Percentiles rank a stretch among this genome's conserved stretches.
Evolutionary conservation across 1,140 invertebrate species (phyloP).

Genomic region (Trichonephila inaurata): DNA sequence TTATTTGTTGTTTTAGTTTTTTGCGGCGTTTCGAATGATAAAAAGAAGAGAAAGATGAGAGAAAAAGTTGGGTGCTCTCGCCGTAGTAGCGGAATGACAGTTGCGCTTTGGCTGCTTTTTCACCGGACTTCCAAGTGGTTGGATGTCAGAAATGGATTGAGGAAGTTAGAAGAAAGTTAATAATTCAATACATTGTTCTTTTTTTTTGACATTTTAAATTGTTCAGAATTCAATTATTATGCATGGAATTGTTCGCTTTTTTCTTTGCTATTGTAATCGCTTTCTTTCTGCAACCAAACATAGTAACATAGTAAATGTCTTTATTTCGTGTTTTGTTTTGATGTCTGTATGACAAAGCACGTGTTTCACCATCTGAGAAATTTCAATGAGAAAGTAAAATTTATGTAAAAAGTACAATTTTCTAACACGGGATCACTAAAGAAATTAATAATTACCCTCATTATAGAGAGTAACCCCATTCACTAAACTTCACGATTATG

Average conservation of each 20-base stretch:
- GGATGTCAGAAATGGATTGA: neutral
- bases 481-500: no score
- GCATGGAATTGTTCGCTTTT: neutral
- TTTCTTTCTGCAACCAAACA: neutral
- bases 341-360: neutral
- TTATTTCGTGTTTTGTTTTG: neutral
- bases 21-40: slow-evolving; percentile 1
- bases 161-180: slow-evolving; percentile 15
- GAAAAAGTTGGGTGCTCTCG: neutral
- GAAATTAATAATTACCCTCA: no score
- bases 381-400: no score
- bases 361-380: no score
- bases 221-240: neutral
- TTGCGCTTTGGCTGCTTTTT: neutral
- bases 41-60: neutral
- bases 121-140: neutral
- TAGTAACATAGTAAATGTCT: neutral
- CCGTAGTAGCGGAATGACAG: neutral
- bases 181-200: neutral
- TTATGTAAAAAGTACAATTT: no score
- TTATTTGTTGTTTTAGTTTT: slow-evolving; percentile 38
- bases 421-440: no score
- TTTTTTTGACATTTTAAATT: neutral
- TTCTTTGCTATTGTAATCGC: neutral
- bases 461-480: no score